A percentile compares a stretch with the other conserved stretches of the same genome.
phyloP scores from a whole-genome alignment of 2,888 invertebrate genomes.

The Blera fallax region DNA sequence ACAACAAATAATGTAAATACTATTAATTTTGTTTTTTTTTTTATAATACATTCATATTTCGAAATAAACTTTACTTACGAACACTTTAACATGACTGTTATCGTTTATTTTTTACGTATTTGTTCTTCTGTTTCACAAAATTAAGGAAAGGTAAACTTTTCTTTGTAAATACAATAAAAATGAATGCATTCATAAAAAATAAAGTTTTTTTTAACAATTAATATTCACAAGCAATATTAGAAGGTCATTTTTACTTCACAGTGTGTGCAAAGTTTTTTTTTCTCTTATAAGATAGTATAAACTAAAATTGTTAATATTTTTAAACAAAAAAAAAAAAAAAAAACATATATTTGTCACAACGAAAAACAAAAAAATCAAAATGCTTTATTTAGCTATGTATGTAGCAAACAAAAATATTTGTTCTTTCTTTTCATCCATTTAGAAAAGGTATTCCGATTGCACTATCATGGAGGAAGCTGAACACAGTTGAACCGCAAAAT shows the following conservation, averaged over 20 bases:
- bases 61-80: constrained; percentile 21
- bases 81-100: constrained; percentile 2
- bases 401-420: constrained; percentile 40
- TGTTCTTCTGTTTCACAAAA: background rate
- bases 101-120: background rate
- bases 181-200: constrained; percentile 20
- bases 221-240: constrained; percentile 49
- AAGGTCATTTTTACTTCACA: constrained; percentile 59
- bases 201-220: background rate
- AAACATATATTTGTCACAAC: background rate
- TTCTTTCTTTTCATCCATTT: constrained; percentile 59
- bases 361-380: constrained; percentile 12
- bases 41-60: constrained; percentile 11
- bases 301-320: constrained; percentile 12
- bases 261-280: constrained; percentile 42
- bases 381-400: constrained; percentile 33
- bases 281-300: constrained; percentile 21
- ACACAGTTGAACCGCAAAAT: constrained; percentile 74
- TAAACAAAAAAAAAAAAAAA: background rate
- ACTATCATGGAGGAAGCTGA: constrained; percentile 75
- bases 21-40: background rate
- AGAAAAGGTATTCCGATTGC: constrained; percentile 74
- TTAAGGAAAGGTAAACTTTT: constrained; percentile 5
- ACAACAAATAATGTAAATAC: constrained; percentile 37
- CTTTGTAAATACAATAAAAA: constrained; percentile 60